Evolutionary conservation across 2,888 invertebrate genomes (phyloP).

Genomic region (Hirtodrosophila histrioides): DNA sequence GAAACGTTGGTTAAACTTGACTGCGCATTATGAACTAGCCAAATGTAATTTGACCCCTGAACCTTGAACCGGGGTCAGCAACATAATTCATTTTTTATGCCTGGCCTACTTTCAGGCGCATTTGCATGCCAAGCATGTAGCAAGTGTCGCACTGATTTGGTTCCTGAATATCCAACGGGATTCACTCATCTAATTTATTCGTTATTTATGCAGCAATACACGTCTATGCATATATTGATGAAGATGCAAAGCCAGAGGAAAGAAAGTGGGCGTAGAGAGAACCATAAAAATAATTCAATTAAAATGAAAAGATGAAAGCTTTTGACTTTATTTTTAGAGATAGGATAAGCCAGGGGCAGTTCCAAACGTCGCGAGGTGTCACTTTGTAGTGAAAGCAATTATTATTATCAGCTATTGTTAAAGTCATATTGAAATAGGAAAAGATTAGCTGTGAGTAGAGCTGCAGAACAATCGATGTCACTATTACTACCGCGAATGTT

Average conservation of each 20-base stretch:
- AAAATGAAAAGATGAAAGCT: slow-evolving; percentile 49
- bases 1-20: slow-evolving; percentile 61
- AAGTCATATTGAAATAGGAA: no score
- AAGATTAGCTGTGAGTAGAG: no score
- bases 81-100: slow-evolving; percentile 72
- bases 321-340: slow-evolving; percentile 6
- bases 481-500: no score
- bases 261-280: slow-evolving; percentile 13
- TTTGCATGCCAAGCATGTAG: slow-evolving; percentile 54
- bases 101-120: slow-evolving; percentile 47
- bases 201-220: slow-evolving; percentile 66
- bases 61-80: slow-evolving; percentile 5
- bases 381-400: background rate
- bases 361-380: background rate
- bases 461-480: no score
- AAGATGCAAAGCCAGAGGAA: slow-evolving; percentile 26
- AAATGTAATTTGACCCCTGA: slow-evolving; percentile 52
- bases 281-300: slow-evolving; percentile 70
- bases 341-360: background rate
- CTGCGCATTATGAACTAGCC: slow-evolving; percentile 62
- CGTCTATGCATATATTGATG: slow-evolving; percentile 57
- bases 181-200: slow-evolving; percentile 64
- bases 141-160: slow-evolving; percentile 64
- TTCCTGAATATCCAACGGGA: slow-evolving; percentile 40
- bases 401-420: no score